A percentile compares a stretch with the other conserved stretches of the same genome.
Evolutionary conservation across 2,888 invertebrate genomes (phyloP).

Genomic region (Scaptomyza cyrtandrae): DNA sequence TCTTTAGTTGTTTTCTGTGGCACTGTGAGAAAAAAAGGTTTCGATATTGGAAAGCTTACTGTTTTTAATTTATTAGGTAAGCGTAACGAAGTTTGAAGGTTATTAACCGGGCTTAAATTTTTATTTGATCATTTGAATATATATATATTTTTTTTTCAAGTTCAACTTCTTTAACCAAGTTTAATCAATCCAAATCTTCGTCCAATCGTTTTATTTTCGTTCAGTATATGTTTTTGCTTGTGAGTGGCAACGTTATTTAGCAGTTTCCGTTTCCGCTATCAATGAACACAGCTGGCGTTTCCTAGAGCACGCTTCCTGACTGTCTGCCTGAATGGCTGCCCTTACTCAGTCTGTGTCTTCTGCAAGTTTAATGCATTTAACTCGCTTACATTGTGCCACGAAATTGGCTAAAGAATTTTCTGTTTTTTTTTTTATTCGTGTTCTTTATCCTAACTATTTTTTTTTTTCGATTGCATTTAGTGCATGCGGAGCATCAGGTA

Average conservation of each 20-base stretch:
- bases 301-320: constrained; percentile 47
- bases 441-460: constrained; percentile 32
- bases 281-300: constrained; percentile 72
- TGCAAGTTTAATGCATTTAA: constrained; percentile 78
- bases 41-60: no score
- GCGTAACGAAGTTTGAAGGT: no score
- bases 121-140: no score
- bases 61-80: no score
- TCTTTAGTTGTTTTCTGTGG: not conserved
- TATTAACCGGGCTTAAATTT: no score
- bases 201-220: constrained; percentile 1
- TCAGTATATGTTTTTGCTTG: constrained; percentile 27
- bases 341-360: constrained; percentile 26
- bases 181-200: no score
- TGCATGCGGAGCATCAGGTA: constrained; percentile 34
- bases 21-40: not conserved
- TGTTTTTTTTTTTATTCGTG: constrained; percentile 27
- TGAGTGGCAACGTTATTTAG: constrained; percentile 72
- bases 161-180: no score
- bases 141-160: no score
- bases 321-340: not conserved
- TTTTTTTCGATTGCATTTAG: constrained; percentile 43
- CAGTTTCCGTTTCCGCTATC: constrained; percentile 76
- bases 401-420: constrained; percentile 65
- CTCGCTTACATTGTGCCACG: constrained; percentile 72